These are phyloP conservation scores for Drosophila littoralis DNA, from an alignment of 1,140 invertebrate genomes.

Conservation along the genomic window DNA sequence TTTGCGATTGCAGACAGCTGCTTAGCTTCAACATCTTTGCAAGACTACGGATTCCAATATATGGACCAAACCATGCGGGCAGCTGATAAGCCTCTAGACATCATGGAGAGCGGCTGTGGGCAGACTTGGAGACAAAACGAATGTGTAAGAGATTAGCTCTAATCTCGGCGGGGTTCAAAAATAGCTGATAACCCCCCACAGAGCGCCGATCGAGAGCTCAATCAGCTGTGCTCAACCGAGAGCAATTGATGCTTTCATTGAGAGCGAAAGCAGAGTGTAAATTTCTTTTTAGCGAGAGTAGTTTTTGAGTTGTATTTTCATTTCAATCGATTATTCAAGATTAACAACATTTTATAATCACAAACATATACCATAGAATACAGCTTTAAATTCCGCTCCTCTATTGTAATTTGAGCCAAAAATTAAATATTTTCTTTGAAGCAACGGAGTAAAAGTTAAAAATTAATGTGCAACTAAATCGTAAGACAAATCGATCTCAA, in stretches of 20 bases:
- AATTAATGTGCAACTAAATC: too few species aligned
- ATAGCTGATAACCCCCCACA: slow-evolving; percentile 64
- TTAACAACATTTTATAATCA: too few species aligned
- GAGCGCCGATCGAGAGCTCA: not conserved
- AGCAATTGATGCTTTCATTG: not conserved
- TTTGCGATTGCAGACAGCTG: slow-evolving; percentile 41
- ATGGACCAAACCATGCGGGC: not conserved
- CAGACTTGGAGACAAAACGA: slow-evolving; percentile 20
- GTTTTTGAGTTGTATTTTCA: not conserved
- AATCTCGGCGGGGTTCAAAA: slow-evolving; percentile 21
- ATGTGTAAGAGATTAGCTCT: slow-evolving; percentile 5
- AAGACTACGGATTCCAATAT: slow-evolving; percentile 39
- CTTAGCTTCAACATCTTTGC: slow-evolving; percentile 67
- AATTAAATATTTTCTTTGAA: too few species aligned
- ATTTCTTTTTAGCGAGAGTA: not conserved
- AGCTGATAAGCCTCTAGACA: slow-evolving; percentile 44
- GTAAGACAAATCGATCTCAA: too few species aligned
- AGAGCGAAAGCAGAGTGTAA: not conserved
- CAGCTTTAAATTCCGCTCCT: too few species aligned
- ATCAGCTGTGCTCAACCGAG: slow-evolving; percentile 6
- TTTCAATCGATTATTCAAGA: too few species aligned
- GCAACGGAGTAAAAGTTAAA: too few species aligned
- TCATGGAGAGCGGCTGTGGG: slow-evolving; percentile 20
- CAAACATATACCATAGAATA: too few species aligned
- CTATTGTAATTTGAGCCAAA: too few species aligned